These are phyloP conservation scores for Octomys mimax DNA, from an alignment of 2,797 vertebrate species.

Conservation along the genomic window DNA sequence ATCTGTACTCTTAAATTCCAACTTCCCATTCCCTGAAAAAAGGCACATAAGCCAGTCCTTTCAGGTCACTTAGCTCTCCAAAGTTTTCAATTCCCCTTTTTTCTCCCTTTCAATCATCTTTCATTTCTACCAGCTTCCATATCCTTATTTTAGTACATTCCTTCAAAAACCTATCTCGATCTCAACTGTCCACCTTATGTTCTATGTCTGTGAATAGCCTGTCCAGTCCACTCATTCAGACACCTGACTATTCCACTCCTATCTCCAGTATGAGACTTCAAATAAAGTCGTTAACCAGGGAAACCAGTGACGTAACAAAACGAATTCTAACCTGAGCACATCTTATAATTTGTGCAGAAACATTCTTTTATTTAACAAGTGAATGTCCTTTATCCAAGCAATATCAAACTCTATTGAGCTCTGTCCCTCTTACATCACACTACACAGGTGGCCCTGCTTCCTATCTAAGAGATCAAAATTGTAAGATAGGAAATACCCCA, in stretches of 20 bases:
- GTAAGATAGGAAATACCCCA: neutral
- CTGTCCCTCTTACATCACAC: neutral
- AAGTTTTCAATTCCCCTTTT: neutral
- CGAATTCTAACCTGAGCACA: slow-evolving; percentile 23
- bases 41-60: neutral
- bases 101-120: neutral
- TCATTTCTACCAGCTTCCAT: neutral
- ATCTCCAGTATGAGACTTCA: neutral
- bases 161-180: neutral
- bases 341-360: neutral
- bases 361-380: slow-evolving; percentile 12
- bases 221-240: neutral
- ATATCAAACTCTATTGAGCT: neutral
- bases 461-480: slow-evolving; percentile 6
- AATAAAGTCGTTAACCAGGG: neutral
- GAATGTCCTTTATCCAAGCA: neutral
- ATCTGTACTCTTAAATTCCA: slow-evolving; percentile 8
- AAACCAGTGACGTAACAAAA: slow-evolving; percentile 25
- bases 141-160: neutral
- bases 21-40: neutral
- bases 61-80: neutral
- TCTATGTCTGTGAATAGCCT: neutral
- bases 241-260: neutral
- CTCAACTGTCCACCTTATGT: neutral
- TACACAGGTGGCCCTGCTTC: neutral